Percentiles rank a stretch among this genome's conserved stretches.
These are phyloP conservation scores for Myotis davidii DNA, from an alignment of 2,113 vertebrate species.

Conservation along the genomic window DNA sequence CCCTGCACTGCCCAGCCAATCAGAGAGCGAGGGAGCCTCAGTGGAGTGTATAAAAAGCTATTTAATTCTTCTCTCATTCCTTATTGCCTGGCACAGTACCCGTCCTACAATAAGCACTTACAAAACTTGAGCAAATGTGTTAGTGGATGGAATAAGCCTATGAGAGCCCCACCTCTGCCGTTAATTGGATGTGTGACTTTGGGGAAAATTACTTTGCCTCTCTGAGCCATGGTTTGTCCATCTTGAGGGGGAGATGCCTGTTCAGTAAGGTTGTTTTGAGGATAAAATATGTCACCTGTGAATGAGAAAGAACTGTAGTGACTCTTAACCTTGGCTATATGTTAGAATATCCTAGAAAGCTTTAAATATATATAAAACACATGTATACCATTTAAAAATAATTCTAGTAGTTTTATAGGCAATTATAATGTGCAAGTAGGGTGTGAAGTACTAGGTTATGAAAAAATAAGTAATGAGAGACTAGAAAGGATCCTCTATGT, in stretches of 20 bases:
- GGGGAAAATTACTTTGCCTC: not conserved
- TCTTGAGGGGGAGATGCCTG: not conserved
- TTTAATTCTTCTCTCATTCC: not conserved
- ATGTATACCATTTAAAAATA: not conserved
- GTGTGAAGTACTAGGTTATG: not conserved
- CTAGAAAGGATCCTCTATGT: not conserved
- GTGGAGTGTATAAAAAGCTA: too few relatives aligned
- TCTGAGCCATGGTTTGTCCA: not conserved
- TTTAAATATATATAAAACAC: not conserved
- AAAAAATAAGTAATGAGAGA: not conserved
- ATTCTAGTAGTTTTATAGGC: not conserved
- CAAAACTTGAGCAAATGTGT: not conserved
- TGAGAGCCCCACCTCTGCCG: not conserved
- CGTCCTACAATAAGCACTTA: not conserved
- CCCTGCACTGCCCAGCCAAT: not conserved
- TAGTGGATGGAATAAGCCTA: not conserved
- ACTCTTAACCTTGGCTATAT: not conserved
- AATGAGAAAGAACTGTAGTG: not conserved
- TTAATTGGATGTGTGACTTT: not conserved
- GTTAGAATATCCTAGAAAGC: not conserved
- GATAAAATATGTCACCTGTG: not conserved
- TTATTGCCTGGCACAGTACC: not conserved
- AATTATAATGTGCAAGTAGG: not conserved
- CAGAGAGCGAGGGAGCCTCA: not conserved
- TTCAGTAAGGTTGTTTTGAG: not conserved